phyloP scores from a whole-genome alignment of 2,797 vertebrate genomes.

The Acanthiza pusilla region DNA sequence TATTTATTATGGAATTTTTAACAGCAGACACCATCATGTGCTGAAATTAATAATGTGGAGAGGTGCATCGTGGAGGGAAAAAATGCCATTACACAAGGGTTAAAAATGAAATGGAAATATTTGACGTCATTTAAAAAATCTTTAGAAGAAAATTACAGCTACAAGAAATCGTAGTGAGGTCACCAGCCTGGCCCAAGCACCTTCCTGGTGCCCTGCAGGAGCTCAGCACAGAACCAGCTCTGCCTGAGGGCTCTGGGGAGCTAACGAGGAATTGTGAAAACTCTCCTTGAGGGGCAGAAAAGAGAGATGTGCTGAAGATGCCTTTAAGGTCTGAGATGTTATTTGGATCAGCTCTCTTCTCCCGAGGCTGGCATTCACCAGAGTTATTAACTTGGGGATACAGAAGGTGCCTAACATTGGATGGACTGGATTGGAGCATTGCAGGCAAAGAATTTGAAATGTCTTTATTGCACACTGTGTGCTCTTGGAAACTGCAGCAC shows the following conservation, averaged over 20 bases:
- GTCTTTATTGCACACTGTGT: background rate
- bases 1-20: slow-evolving; percentile 18
- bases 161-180: background rate
- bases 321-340: background rate
- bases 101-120: background rate
- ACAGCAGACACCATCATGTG: background rate
- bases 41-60: background rate
- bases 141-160: background rate
- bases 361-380: background rate
- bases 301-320: background rate
- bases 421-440: background rate
- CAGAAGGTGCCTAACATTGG: background rate
- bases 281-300: background rate
- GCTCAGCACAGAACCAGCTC: background rate
- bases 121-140: background rate
- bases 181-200: background rate
- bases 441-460: background rate
- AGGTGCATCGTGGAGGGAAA: background rate
- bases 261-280: background rate
- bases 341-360: background rate
- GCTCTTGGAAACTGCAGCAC: background rate
- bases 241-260: background rate
- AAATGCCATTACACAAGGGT: background rate
- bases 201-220: background rate
- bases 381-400: accelerated